phyloP scores from a whole-genome alignment of 2,888 invertebrate species.

The Phania funesta region DNA sequence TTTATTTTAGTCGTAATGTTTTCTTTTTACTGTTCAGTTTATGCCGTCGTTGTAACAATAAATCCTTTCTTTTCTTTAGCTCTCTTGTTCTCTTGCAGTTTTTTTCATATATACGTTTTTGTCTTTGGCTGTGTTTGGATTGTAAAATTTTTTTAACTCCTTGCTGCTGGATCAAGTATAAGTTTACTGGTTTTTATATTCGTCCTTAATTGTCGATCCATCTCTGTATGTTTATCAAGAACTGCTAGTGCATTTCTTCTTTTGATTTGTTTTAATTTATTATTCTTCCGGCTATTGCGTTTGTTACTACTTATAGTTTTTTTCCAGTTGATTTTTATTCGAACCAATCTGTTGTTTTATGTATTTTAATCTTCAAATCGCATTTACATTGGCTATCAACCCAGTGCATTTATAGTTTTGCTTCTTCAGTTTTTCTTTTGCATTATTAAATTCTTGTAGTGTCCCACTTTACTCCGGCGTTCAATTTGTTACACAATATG shows the following conservation, averaged over 20 bases:
- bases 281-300: too few relatives aligned
- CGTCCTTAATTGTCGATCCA: slow-evolving; percentile 22
- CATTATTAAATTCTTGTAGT: slow-evolving; percentile 16
- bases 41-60: slow-evolving; percentile 29
- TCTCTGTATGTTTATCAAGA: background rate
- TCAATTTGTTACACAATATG: slow-evolving; percentile 38
- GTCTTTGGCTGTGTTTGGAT: background rate
- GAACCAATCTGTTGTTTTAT: slow-evolving; percentile 62
- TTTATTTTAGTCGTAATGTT: slow-evolving; percentile 27
- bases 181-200: slow-evolving; percentile 15
- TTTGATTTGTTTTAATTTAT: too few relatives aligned
- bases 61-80: slow-evolving; percentile 22
- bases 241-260: too few relatives aligned
- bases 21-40: slow-evolving; percentile 26
- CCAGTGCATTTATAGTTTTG: slow-evolving; percentile 76
- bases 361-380: slow-evolving; percentile 74
- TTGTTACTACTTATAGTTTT: too few relatives aligned
- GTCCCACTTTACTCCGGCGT: slow-evolving; percentile 46
- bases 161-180: slow-evolving; percentile 44
- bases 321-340: slow-evolving; percentile 48
- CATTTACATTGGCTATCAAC: slow-evolving; percentile 80
- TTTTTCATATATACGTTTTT: background rate
- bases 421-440: slow-evolving; percentile 26
- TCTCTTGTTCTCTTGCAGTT: too few relatives aligned
- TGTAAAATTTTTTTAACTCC: slow-evolving; percentile 46